Evolutionary conservation across 2,888 invertebrate species (phyloP), one percentile per base, ranked within the genome.

Genomic region (Callimorpha dominula): DNA sequence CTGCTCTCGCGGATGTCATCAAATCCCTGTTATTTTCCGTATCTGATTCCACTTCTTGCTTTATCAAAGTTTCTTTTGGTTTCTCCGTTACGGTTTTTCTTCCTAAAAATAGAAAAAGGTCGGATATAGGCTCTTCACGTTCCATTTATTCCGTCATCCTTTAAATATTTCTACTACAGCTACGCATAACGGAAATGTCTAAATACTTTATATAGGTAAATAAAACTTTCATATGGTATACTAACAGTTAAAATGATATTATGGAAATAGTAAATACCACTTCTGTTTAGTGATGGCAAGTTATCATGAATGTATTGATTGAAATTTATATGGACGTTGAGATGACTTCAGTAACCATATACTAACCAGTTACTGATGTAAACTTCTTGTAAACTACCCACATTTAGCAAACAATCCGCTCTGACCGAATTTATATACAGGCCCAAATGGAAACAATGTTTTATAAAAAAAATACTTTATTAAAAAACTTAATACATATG

Each of bases 51-150:
- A 89, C 87, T 86, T 91, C 92, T 67, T 77, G 80, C 86, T 91
- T 92, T 79, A 92, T 88, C 74, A 88, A 81, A 86, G 90, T 86
- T 65, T 89, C 92, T 85, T 90, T 66, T 42, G 60, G 62, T 69
- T 66, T 66, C 71, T 69, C 65, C 71, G 17, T 68, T 49, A 68
- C 89, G 66, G 84, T 80, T 90, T 92, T 92, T 88, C 89, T 89
- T 92, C 95, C 95, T 95, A 95, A 94, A 95, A 95, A 95, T 94
- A 95, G 91, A 95, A 94, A 94, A 95, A 93, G 60, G 86, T 89
- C 92, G 90, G 86, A 91, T 95, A 91, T 92, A 93, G 89, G 88
- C 77, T 87, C 87, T 85, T 86, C 81, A 75, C 78, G 82, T 81
- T 81, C 81, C 83, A 80, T 77, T 78, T 78, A 76, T 78, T 66